Base-by-base conservation (phyloP, 2,797 vertebrate species). In the Falco naumanni region DNA sequence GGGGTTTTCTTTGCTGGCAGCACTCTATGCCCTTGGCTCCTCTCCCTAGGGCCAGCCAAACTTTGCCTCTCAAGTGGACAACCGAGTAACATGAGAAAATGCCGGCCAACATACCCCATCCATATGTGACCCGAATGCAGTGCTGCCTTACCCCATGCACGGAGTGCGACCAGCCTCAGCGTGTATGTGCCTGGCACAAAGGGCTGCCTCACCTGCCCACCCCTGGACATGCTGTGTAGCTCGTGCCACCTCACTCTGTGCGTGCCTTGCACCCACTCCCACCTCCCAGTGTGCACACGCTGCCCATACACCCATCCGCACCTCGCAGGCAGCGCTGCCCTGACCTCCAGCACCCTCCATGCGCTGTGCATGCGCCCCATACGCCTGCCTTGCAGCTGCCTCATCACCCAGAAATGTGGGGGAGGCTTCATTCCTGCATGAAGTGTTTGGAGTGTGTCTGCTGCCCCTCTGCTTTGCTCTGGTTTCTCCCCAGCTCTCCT, bases 21-120 rank as follows among this genome's bases (percentile, higher is more conserved):
- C 31, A 6, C 22, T 57, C 31, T 1, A 6, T 12, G 31, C 41
- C 2, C 0, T 13, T 41, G 24, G 19, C 51, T 79, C 13, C 16
- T 59, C 71, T 72, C 54, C 34, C 26, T 84, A 98, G 98, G 90
- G 98, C 98, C 16, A 98, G 97, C 1, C 65, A 94, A 34, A 96
- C 98, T 57, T 97, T 98, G 72, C 95, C 90, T 87, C 97, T 98
- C 76, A 95, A 96, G 48, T 50, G 95, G 10, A 45, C 97, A 34
- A 84, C 97, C 15, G 97, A 98, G 47, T 93, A 97, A 72, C 96
- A 97, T 0, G 93, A 98, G 96, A 98, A 97, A 97, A 95, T 98
- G 78, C 96, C 96, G 22, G 53, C 65, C 10, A 4, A 1, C 0
- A 26, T 1, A 10, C 33, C 17, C n/a, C 51, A 37, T 16, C 34